A percentile compares a stretch with the other conserved stretches of the same genome.
phyloP scores from a whole-genome alignment of 2,797 vertebrate species.

The Enteromius argenteus region DNA sequence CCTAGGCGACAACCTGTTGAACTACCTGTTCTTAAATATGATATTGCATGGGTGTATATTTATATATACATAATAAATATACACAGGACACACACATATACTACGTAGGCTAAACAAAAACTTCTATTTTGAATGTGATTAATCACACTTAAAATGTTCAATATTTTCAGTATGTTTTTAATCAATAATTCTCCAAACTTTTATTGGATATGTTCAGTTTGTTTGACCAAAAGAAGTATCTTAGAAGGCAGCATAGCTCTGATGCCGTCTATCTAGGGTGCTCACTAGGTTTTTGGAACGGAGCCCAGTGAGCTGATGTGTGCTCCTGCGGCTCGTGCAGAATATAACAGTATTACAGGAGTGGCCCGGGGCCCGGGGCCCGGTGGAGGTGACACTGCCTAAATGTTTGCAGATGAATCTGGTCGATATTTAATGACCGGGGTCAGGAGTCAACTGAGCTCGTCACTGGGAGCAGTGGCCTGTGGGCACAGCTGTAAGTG shows the following conservation, averaged over 20 bases:
- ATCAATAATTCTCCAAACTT: not conserved
- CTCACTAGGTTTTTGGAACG: not conserved
- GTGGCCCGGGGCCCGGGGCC: constrained; percentile 18
- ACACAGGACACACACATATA: no score
- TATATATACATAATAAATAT: no score
- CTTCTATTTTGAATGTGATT: no score
- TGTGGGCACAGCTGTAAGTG: constrained; percentile 62
- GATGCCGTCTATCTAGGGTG: not conserved
- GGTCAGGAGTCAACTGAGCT: constrained; percentile 75
- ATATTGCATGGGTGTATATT: no score
- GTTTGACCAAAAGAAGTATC: not conserved
- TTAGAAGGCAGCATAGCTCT: not conserved
- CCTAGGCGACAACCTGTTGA: no score
- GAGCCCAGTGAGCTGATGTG: not conserved
- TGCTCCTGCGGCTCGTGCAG: constrained; percentile 15
- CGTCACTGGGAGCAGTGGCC: constrained; percentile 71
- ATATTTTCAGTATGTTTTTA: not conserved
- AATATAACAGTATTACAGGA: constrained; percentile 31
- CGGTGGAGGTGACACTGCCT: constrained; percentile 70
- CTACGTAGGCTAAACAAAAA: no score
- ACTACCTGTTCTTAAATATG: no score
- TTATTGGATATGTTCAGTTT: not conserved
- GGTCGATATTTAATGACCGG: constrained; percentile 80
- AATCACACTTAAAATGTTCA: no score
- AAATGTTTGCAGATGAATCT: constrained; percentile 87